Base-by-base conservation (phyloP, 2,888 invertebrate species). In the Nipponacmea schrenckii region DNA sequence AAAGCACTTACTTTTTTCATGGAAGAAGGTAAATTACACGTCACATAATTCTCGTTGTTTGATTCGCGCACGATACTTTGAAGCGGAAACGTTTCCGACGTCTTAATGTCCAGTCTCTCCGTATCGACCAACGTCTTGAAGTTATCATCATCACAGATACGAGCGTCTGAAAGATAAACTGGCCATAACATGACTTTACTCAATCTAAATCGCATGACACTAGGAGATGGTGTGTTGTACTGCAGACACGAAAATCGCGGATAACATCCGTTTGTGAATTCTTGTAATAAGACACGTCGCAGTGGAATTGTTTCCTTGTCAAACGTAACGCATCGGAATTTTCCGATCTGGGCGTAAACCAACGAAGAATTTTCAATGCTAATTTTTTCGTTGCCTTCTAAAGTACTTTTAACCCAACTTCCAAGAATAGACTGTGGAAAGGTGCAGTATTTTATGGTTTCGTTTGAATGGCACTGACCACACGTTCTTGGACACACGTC, bases 231-330 rank as follows among this genome's bases (percentile, higher is more conserved):
- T n/a, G 67, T 71, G 69, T 78, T 74, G 31, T 71, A 77, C 27
- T 80, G 74, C 62, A 80, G 56, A 66, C 80, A 80, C 69, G 75
- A 68, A 68, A 78, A 79, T 0, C 80, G 67, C 7, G 80, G 80
- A 67, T 78, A 78, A 50, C 80, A 80, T 8, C 80, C 80, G 64
- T 80, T 80, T 67, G 56, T n/a, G 62, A 75, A 75, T 67, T 63
- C 50, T 31, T 72, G 69, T 46, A 72, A 74, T 27, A 80, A 68
- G 3, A 79, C 75, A 0, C 74, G 64, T 62, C 76, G 68, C 48
- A 76, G 62, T 1, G 76, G 70, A 20, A 56, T 62, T 26, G 27
- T 65, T 17, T 67, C 50, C 20, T 73, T 72, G 46, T 70, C 46
- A 64, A 78, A 75, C 24, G 74, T 77, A 56, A 80, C 71, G 50